Evolutionary conservation across 1,140 invertebrate genomes (phyloP).

Genomic region (Papilio glaucus): DNA sequence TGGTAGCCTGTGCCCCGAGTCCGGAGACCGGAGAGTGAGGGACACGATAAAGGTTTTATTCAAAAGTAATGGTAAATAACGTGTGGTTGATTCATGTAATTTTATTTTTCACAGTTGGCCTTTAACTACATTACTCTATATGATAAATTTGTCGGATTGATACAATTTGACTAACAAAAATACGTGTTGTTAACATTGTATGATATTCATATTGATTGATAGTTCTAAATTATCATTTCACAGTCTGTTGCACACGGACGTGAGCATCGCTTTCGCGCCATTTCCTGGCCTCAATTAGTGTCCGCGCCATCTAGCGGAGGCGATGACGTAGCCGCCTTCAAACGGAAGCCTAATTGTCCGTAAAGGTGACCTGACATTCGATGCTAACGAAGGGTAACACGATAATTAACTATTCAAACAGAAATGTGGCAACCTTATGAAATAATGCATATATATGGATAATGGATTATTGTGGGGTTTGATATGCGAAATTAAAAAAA

Average conservation of each 20-base stretch:
- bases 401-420: background rate
- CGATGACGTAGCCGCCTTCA: background rate
- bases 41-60: too few species aligned
- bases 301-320: background rate
- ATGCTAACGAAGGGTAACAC: background rate
- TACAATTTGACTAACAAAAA: too few species aligned
- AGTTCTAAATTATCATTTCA: background rate
- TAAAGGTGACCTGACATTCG: background rate
- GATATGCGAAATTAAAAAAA: too few species aligned
- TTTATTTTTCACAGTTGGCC: too few species aligned
- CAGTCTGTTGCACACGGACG: background rate
- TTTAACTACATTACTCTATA: too few species aligned
- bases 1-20: too few species aligned
- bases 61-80: too few species aligned
- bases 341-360: slow-evolving; percentile 5
- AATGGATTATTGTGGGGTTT: background rate
- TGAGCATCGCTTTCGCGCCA: slow-evolving; percentile 4
- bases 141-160: too few species aligned
- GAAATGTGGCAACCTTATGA: background rate
- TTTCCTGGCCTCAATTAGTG: background rate
- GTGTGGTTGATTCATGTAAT: too few species aligned
- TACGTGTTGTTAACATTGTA: too few species aligned
- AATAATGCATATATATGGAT: background rate
- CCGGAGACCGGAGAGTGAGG: too few species aligned
- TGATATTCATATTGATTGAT: background rate